Evolutionary conservation across 2,113 vertebrate genomes (phyloP).

Genomic region (Manacus vitellinus): DNA sequence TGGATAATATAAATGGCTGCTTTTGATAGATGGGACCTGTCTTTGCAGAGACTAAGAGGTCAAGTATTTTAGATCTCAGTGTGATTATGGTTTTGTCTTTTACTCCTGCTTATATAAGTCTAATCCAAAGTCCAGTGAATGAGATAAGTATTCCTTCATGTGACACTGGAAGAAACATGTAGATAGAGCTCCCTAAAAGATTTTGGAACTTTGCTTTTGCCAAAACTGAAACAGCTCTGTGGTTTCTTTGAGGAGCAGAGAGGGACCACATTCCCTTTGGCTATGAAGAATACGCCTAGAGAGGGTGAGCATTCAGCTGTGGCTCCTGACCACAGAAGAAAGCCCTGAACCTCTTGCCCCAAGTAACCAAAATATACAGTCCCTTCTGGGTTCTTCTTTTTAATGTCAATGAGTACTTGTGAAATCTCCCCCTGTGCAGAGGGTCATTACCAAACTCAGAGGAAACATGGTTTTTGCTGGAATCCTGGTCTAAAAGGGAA

Average conservation of each 20-base stretch:
- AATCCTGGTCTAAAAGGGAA: background rate
- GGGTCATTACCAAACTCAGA: background rate
- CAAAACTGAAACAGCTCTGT: background rate
- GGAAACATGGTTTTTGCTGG: background rate
- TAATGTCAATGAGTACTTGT: background rate
- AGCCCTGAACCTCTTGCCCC: background rate
- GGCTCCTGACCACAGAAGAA: background rate
- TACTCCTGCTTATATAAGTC: background rate
- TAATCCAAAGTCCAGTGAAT: background rate
- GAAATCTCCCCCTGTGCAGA: background rate
- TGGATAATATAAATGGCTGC: background rate
- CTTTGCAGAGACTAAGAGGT: background rate
- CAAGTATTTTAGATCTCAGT: background rate
- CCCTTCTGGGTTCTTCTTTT: background rate
- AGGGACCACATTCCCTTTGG: background rate
- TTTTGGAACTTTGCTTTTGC: background rate
- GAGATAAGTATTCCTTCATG: background rate
- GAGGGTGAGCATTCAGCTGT: background rate
- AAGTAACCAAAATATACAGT: background rate
- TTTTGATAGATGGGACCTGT: conserved; percentile 7
- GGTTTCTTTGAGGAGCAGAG: background rate
- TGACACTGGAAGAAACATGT: accelerated
- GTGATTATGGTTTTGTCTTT: background rate
- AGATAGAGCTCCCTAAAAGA: background rate
- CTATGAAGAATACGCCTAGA: background rate